phyloP scores from a whole-genome alignment of 2,113 vertebrate species.

The Ia io region DNA sequence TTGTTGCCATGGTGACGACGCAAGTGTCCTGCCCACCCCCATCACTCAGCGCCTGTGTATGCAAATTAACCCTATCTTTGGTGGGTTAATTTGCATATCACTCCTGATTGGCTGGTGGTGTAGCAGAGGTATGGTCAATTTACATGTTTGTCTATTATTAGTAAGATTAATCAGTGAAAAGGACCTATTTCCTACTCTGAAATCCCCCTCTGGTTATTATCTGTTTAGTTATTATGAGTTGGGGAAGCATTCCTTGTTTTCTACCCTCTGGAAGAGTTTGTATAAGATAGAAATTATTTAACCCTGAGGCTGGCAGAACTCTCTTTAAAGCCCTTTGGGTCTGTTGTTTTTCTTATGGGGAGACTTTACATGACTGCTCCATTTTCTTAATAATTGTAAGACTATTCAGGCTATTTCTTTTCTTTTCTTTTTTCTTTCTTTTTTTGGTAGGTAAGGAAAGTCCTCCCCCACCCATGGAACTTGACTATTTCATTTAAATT shows the following conservation, averaged over 20 bases:
- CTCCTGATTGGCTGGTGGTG: no score
- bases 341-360: background rate
- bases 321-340: background rate
- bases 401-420: background rate
- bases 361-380: background rate
- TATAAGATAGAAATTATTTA: background rate
- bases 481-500: conserved; percentile 6
- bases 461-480: background rate
- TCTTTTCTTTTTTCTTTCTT: background rate
- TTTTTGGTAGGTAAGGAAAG: conserved; percentile 19
- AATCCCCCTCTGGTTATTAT: background rate
- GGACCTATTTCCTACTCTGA: background rate
- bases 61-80: no score
- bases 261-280: background rate
- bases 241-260: background rate
- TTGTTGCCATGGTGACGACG: no score
- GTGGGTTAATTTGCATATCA: no score
- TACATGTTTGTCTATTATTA: no score
- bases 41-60: no score
- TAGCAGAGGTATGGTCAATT: no score
- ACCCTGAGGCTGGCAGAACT: background rate
- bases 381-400: conserved; percentile 20
- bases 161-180: background rate
- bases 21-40: no score
- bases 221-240: background rate